Evolutionary conservation across 2,797 vertebrate genomes (phyloP), one percentile per base, ranked within the genome.

Genomic region (Loris lydekkerianus): DNA sequence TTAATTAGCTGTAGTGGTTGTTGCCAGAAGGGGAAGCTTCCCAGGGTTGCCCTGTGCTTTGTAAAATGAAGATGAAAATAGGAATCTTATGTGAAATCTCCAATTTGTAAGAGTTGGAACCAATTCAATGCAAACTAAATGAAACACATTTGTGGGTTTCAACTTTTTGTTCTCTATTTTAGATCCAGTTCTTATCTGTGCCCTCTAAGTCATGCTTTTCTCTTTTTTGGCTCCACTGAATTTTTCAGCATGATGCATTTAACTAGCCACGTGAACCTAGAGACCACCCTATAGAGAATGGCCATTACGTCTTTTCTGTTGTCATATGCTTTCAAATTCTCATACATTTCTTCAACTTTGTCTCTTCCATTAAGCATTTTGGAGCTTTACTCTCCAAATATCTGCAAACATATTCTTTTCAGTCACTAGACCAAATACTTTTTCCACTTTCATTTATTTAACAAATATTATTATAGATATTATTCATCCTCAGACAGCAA

Each of bases 1-100:
- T 90, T 96, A 89, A 91, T 93, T 81, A 96, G 63, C 58, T 82
- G 75, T 37, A 46, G 29, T 87, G 49, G 17, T 85, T 84, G 29
- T 31, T 92, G 63, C 87, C 90, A 83, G 58, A 70, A 93, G 23
- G 69, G 31, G n/a, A 67, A 67, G 60, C 58, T 83, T 87, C 61
- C 27, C 15, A 82, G 46, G 69, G 63, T 53, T 78, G 60, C 73
- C 37, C 27, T 56, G 43, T 31, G 75, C 53, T 97, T 95, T 94
- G 60, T 89, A 61, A 80, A 92, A 65, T 25, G 75, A 93, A 94
- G 65, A 89, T 92, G 80, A 90, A 97, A 95, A 95, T 86, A 82
- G 67, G 46, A 91, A 95, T 91, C 40, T 81, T 92, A 72, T 0
- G 37, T 84, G 25, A 94, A 95, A 49, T 92, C 83, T 87, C 65